Percentiles rank a stretch among this genome's conserved stretches.
Evolutionary conservation across 2,888 invertebrate genomes (phyloP).

Genomic region (Eupithecia subumbrata): DNA sequence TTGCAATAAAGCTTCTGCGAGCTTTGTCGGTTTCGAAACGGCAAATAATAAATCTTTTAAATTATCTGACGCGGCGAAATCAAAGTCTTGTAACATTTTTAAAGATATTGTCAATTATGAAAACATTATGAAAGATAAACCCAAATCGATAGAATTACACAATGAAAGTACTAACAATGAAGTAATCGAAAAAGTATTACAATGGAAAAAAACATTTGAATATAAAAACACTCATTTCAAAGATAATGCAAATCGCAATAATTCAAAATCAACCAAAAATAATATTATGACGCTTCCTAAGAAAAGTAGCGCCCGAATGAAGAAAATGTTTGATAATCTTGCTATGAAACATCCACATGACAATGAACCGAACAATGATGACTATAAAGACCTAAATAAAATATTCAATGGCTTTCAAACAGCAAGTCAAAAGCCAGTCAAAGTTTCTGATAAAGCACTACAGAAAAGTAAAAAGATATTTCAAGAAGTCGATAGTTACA

Average conservation of each 20-base stretch:
- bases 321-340: slow-evolving; percentile 18
- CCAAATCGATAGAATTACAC: neutral
- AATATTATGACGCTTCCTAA: neutral
- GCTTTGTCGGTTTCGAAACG: slow-evolving; percentile 61
- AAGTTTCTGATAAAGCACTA: slow-evolving; percentile 56
- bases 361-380: neutral
- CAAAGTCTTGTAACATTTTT: slow-evolving; percentile 54
- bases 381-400: neutral
- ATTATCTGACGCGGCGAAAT: slow-evolving; percentile 57
- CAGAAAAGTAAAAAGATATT: slow-evolving; percentile 58
- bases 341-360: neutral
- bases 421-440: slow-evolving; percentile 65
- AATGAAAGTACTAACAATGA: neutral
- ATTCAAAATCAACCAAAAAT: neutral
- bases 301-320: slow-evolving; percentile 10
- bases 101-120: slow-evolving; percentile 29
- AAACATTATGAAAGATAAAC: neutral
- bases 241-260: slow-evolving; percentile 38
- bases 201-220: neutral
- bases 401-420: slow-evolving; percentile 53
- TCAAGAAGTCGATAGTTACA: slow-evolving; percentile 44
- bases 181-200: neutral
- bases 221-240: neutral
- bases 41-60: slow-evolving; percentile 66
- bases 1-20: slow-evolving; percentile 24